Conservation (phyloP, 2,797 vertebrate species). For the Chromobotia macracanthus region DNA sequence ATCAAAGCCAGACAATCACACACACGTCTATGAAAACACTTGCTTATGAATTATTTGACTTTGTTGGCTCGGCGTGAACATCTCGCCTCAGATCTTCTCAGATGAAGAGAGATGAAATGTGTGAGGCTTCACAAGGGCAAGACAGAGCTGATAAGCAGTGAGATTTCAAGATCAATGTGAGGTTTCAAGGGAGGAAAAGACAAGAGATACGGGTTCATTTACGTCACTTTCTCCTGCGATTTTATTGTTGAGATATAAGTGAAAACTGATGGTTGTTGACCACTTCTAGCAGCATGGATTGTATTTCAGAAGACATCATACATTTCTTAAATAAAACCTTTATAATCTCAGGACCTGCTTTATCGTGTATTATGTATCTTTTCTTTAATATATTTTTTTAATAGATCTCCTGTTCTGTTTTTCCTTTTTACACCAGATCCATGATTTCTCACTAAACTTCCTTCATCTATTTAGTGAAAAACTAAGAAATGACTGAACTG, state of each 20-base stretch:
- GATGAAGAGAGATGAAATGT: not conserved
- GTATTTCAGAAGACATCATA: not conserved
- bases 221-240: slow-evolving; percentile 9
- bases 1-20: too few relatives aligned
- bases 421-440: not conserved
- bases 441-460: not conserved
- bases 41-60: not conserved
- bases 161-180: slow-evolving; percentile 10
- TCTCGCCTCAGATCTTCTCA: not conserved
- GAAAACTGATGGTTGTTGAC: not conserved
- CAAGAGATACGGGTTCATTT: slow-evolving; percentile 9
- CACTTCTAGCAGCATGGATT: not conserved
- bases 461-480: not conserved
- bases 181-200: slow-evolving; percentile 16
- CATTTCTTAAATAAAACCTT: not conserved
- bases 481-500: too few relatives aligned
- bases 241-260: slow-evolving; percentile 2
- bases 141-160: slow-evolving; percentile 2
- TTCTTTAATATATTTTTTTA: not conserved
- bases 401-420: not conserved
- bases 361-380: not conserved
- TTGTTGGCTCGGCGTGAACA: not conserved
- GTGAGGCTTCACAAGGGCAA: slow-evolving; percentile 8
- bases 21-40: not conserved
- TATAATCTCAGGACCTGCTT: not conserved